These are phyloP conservation scores for Dendrolimus punctatus DNA, from an alignment of 1,140 invertebrate species.

Conservation along the genomic window DNA sequence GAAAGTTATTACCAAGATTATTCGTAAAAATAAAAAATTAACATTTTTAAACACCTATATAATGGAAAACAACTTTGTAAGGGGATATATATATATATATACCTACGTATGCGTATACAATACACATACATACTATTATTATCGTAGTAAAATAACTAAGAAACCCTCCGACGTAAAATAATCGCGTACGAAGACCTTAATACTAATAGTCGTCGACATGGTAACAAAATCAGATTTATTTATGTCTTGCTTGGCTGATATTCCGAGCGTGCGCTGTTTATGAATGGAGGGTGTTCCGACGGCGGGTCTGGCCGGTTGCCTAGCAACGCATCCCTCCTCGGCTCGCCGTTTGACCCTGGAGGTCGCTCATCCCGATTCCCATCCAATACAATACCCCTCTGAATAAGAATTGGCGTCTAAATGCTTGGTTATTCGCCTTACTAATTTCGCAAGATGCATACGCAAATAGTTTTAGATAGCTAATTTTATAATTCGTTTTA, in stretches of 20 bases:
- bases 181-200: too few species aligned
- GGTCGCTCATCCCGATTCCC: constrained; percentile 12
- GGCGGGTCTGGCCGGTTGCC: constrained; percentile 17
- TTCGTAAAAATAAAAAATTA: too few species aligned
- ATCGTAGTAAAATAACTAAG: too few species aligned
- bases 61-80: too few species aligned
- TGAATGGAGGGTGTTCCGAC: constrained; percentile 17
- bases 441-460: background rate
- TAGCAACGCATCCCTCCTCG: constrained; percentile 21
- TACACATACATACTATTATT: too few species aligned
- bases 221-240: constrained; percentile 1
- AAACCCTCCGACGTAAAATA: too few species aligned
- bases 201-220: too few species aligned
- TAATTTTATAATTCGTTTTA: background rate
- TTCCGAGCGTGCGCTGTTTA: constrained; percentile 12
- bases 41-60: too few species aligned
- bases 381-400: constrained; percentile 4
- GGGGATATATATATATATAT: too few species aligned
- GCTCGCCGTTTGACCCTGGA: constrained; percentile 21
- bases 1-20: too few species aligned
- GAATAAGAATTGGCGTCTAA: background rate
- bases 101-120: too few species aligned
- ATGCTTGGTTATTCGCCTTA: constrained; percentile 1
- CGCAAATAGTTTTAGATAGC: too few species aligned
- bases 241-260: constrained; percentile 2